Evolutionary conservation across 2,113 vertebrate genomes (phyloP), one percentile per base, ranked within the genome.

Genomic region (Esox niger): DNA sequence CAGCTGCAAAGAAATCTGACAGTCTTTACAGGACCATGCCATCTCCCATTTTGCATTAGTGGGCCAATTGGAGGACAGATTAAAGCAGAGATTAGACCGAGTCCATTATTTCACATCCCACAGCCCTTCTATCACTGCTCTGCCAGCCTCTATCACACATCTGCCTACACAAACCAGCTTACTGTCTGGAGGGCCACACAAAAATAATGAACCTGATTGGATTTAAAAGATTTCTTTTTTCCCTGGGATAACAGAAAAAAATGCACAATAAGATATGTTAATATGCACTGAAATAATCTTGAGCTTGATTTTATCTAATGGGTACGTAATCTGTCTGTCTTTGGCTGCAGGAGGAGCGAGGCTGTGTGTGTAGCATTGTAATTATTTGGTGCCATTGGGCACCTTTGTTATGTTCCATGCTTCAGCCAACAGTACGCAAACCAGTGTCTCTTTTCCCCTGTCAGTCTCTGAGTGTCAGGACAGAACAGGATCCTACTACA

Each of bases 271-370:
- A 87, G n/a, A n/a, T n/a, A 87, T 86, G 79, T 84, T 85, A 86
- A 87, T 87, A 81, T 69, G 74, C 68, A 73, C 67, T 78, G 82
- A 91, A 94, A 93, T 90, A 84, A 93, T 94, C 89, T 90, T 88
- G 91, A 68, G 81, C 88, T 88, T 92, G 92, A 94, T 95, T 95
- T 94, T 92, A 93, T 94, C 91, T 93, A 91, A 94, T 93, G 94
- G 90, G 87, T 93, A 90, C 91, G 15, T 90, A 93, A 95, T 95
- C 93, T 91, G 91, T 95, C 91, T 94, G 61, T 75, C 73, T 83
- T 73, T 73, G 70, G 67, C 66, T 68, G 85, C 76, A 73, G 67
- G 62, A 52, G 73, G 82, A 86, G 79, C 70, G 23, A 31, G 27
- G 38, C n/a, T 57, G 27, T 71, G 73, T 70, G 25, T 63, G 57